Evolutionary conservation across 2,797 vertebrate species (phyloP), one percentile per base, ranked within the genome.

Genomic region (Sparus aurata): DNA sequence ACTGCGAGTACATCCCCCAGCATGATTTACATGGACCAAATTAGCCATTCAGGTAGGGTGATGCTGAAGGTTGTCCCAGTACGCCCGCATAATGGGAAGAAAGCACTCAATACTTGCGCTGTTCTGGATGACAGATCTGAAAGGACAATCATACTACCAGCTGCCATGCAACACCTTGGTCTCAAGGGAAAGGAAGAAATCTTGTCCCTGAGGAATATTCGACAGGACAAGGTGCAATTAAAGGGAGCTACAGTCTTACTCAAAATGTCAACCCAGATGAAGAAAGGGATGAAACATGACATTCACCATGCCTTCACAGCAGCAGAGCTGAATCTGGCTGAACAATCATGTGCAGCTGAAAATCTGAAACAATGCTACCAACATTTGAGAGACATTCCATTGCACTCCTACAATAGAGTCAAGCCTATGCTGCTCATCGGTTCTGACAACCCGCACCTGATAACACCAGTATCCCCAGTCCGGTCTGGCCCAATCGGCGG

Each of bases 381-480:
- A 17, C 54, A 57, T 6, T 15, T 15, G 2, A 57, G 23, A 57
- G 23, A 57, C 54, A 17, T 57, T 17, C 25, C 54, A 57, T 17
- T 57, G 54, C 54, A 15, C 11, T 57, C 54, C 34, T 34, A 34
- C 7, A 34, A 34, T 34, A 34, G 4, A 16, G 23, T 57, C 13
- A 57, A 57, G 54, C 54, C 54, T 57, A 57, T 57, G 54, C 54
- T 27, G 27, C 54, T 57, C 15, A 57, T 57, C 23, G 54, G 22
- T 25, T 27, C 54, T 15, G 54, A 57, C 15, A 57, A 57, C 15
- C 23, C 4, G 17, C 23, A 27, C 25, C 54, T 57, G 54, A 57
- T 27, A 30, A 57, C 54, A 57, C 54, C 25, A 6, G 15, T 27
- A 18, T 2, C 4, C 15, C 23, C 54, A 57, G 54, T 57, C 1